These are phyloP conservation scores for Platyura marginata DNA, from an alignment of 1,140 invertebrate species.

Conservation along the genomic window DNA sequence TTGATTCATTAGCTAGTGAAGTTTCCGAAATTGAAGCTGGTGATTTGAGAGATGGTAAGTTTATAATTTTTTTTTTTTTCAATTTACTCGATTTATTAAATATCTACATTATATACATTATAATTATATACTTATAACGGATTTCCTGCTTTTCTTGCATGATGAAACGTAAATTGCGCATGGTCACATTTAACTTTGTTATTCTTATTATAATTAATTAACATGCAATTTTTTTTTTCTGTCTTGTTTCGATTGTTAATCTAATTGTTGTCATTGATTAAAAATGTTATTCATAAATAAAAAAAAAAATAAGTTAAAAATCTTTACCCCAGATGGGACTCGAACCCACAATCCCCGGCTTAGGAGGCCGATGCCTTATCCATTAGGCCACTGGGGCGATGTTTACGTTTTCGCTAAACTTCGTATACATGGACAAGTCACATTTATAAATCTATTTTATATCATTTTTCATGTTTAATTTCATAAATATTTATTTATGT, in stretches of 20 bases:
- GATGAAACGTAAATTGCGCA: no score
- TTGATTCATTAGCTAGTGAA: conserved; percentile 63
- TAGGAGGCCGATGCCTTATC: conserved; percentile 12
- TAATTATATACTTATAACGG: background rate
- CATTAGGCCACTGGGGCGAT: conserved; percentile 22
- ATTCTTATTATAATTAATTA: no score
- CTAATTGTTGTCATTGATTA: background rate
- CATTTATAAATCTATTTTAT: no score
- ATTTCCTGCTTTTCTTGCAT: background rate
- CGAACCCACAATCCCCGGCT: conserved; percentile 12
- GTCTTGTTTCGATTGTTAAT: background rate
- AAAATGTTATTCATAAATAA: background rate
- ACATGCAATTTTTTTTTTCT: background rate
- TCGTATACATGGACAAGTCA: background rate
- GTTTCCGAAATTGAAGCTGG: conserved; percentile 85
- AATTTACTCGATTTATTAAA: background rate
- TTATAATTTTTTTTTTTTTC: background rate
- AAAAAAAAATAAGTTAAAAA: background rate
- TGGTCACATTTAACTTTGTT: no score
- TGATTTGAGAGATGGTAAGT: conserved; percentile 77
- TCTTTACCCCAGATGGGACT: conserved; percentile 10
- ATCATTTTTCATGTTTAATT: no score
- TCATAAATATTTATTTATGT: no score
- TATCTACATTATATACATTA: background rate
- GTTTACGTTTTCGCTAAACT: conserved; percentile 7